Percentiles rank a stretch among this genome's conserved stretches.
Evolutionary conservation across 2,113 vertebrate genomes (phyloP).

Genomic region (Xiphophorus maculatus): DNA sequence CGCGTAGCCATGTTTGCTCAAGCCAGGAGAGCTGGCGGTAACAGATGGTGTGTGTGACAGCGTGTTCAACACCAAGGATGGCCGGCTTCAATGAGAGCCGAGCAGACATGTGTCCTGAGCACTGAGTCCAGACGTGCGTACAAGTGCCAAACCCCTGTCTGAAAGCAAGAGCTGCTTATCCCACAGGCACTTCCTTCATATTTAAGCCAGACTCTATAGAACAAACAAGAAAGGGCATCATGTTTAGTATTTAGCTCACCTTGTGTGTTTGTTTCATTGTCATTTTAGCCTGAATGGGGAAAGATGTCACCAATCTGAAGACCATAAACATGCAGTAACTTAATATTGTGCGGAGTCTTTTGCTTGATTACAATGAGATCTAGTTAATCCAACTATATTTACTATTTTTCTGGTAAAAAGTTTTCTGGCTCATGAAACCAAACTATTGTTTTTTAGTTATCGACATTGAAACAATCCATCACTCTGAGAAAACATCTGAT

Average conservation of each 20-base stretch:
- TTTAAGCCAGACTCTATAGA: constrained; percentile 8
- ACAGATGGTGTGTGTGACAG: constrained; percentile 79
- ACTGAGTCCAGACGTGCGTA: constrained; percentile 44
- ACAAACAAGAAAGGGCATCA: background rate
- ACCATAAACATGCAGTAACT: background rate
- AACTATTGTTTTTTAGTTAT: too few relatives aligned
- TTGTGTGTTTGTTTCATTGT: background rate
- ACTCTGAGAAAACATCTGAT: too few relatives aligned
- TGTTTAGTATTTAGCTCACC: background rate
- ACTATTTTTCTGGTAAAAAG: too few relatives aligned
- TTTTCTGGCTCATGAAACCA: too few relatives aligned
- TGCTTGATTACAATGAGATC: too few relatives aligned
- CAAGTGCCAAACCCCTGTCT: constrained; percentile 57
- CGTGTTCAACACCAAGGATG: constrained; percentile 65
- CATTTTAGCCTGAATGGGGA: background rate
- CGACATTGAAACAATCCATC: too few relatives aligned
- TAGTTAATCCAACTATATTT: too few relatives aligned
- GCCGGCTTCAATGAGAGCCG: constrained; percentile 59
- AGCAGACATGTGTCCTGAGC: constrained; percentile 71
- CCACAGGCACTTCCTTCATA: constrained; percentile 1
- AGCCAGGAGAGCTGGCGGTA: constrained; percentile 67
- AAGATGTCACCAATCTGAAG: background rate
- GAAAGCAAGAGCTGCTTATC: constrained; percentile 15
- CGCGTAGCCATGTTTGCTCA: constrained; percentile 78
- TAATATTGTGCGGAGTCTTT: background rate